Evolutionary conservation across 2,797 vertebrate species (phyloP), one percentile per base, ranked within the genome.

Genomic region (Phyllotis vaccarum): DNA sequence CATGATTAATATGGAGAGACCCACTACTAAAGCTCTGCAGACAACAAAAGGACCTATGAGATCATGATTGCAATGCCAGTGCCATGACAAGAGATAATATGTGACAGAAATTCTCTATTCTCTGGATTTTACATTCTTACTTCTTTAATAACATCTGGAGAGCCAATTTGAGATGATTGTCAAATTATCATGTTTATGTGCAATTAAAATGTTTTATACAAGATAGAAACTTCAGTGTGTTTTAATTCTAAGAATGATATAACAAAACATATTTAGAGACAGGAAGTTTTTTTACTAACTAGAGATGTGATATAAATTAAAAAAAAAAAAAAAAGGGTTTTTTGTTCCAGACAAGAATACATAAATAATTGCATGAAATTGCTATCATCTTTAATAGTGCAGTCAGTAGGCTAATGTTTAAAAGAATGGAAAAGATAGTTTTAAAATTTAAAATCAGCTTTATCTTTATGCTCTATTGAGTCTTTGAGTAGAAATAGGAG

Each of bases 201-300:
- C 76, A 87, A 54, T 75, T 56, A 54, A 49, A 3, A 9, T 72
- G 22, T 90, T 91, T 91, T 79, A 64, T 29, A 89, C 9, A 21
- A 3, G 29, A 81, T 80, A n/a, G 74, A 17, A 93, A 68, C 24
- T 70, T 19, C 64, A 52, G 91, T n/a, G 21, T 12, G 79, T 21
- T 72, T n/a, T 79, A 17, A 64, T 66, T 12, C 5, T 90, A n/a
- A 60, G 17, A 95, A 78, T 60, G 16, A 2, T 5, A 87, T 58
- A 60, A 88, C 89, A 5, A 19, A 85, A 54, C 74, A 62, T 62
- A 27, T 58, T 81, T 80, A n/a, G 5, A 34, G 34, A n/a, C 52
- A 80, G 21, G 52, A 60, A 56, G 13, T 40, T 83, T 96, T 72
- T 52, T 88, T 17, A 95, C 79, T 31, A 40, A 76, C 37, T 78